Conservation (phyloP, 2,797 vertebrate species). For the Anas capensis region DNA sequence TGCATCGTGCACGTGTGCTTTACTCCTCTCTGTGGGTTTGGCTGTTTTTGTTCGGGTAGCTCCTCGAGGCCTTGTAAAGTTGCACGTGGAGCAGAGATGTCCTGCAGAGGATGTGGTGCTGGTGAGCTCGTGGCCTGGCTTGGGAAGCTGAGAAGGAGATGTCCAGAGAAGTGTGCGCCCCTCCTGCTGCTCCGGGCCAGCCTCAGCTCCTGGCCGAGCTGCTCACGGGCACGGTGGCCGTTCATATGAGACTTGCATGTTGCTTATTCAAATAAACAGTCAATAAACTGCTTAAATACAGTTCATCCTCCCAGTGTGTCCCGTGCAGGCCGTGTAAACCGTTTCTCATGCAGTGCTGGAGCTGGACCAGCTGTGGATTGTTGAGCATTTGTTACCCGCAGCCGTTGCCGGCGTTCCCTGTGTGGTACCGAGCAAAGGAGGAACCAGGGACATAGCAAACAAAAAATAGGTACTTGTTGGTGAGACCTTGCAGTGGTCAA, state of each 20-base stretch:
- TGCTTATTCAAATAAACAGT: neutral
- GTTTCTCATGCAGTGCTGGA: neutral
- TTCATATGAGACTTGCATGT: neutral
- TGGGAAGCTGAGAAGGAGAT: neutral
- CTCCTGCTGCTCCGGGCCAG: neutral
- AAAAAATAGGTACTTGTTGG: neutral
- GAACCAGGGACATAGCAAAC: neutral
- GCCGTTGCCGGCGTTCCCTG: neutral
- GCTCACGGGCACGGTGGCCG: neutral
- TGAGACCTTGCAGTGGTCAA: neutral
- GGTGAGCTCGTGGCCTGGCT: neutral
- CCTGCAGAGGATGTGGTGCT: neutral
- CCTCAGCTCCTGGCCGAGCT: neutral
- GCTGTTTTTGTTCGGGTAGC: neutral
- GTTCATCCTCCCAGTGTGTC: neutral
- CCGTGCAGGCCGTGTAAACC: neutral
- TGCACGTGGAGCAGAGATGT: neutral
- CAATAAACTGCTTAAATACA: neutral
- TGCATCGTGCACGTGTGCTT: neutral
- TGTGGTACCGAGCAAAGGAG: neutral
- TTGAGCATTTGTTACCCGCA: neutral
- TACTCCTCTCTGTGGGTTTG: neutral
- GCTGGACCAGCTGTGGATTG: no score
- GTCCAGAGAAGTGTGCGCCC: neutral
- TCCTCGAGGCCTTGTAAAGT: neutral